Base-by-base conservation (phyloP, 2,888 invertebrate species). In the Pyrgus malvae region DNA sequence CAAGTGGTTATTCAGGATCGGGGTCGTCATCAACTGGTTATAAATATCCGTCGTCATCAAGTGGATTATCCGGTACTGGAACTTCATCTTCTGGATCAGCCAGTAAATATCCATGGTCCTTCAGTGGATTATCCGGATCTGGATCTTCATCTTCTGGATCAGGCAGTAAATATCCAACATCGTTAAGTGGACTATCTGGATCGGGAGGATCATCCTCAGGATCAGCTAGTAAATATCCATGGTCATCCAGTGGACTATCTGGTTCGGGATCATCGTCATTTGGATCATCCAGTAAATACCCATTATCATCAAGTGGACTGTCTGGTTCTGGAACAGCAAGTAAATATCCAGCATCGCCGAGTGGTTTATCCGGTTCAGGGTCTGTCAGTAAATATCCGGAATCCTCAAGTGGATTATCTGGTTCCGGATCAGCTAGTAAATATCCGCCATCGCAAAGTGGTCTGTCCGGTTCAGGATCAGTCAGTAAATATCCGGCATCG, bases 381-480 rank as follows among this genome's bases (percentile, higher is more conserved):
- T 57, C 59, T 19, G 57, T 45, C 23, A 56, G 40, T 42, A 57
- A 45, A 33, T 64, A 67, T 46, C 67, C 71, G 38, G 63, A 69
- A 3, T 60, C 69, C 4, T 60, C 59, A 6, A 48, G 61, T 11
- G 67, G 71, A 1, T 21, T 65, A 19, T 69, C 68, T 0, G 68
- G 60, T 2, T 57, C 53, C 37, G 58, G 63, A 27, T 50, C 55
- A 38, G 49, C 14, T n/a, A 41, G 16, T 7, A 49, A 49, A 14
- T 49, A 49, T 11, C 49, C 49, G 0, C 6, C 31, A 17, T 50
- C 41, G 6, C 16, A 7, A 11, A 33, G 41, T 49, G 29, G 33
- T 57, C 35, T 44, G 44, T 33, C 51, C 54, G 12, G 49, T 2
- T 12, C 37, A 14, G 42, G 25, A 12, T 37, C 51, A n/a, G 16